These are phyloP conservation scores for Zaprionus capensis DNA, from an alignment of 1,140 invertebrate species.

Conservation along the genomic window DNA sequence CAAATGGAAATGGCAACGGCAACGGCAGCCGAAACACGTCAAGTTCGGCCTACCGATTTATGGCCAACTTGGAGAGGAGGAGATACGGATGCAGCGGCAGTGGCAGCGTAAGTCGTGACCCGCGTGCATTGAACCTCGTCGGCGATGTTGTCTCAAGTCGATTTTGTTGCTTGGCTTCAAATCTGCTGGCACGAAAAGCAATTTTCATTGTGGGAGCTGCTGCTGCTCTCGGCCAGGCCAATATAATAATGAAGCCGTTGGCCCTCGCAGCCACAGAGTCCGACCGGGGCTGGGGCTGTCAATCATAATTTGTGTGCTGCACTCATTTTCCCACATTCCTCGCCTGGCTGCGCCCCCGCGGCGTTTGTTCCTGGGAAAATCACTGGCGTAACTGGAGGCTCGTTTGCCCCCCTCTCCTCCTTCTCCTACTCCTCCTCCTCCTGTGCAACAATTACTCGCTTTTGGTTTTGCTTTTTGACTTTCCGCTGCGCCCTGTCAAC, in stretches of 20 bases:
- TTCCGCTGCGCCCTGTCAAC: conserved; percentile 9
- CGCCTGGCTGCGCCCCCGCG: conserved; percentile 43
- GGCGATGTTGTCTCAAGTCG: conserved; percentile 2
- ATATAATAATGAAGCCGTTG: conserved; percentile 73
- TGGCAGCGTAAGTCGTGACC: conserved; percentile 65
- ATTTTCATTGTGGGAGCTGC: conserved; percentile 74
- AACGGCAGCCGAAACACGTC: conserved; percentile 39
- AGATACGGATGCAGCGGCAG: conserved; percentile 17
- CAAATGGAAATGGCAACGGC: conserved; percentile 24
- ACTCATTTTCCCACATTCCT: conserved; percentile 73
- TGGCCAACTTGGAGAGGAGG: conserved; percentile 13
- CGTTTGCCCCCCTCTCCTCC: conserved; percentile 30
- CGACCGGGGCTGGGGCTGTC: conserved; percentile 21
- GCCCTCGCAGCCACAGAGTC: not conserved
- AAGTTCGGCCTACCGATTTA: conserved; percentile 59
- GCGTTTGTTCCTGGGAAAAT: conserved; percentile 68
- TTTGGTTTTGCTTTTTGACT: conserved; percentile 42
- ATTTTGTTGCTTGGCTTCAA: conserved; percentile 39
- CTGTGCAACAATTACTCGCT: conserved; percentile 72
- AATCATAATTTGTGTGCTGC: conserved; percentile 49
- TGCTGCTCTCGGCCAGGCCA: conserved; percentile 19
- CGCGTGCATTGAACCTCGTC: conserved; percentile 70
- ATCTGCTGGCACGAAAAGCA: conserved; percentile 71
- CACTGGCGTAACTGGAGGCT: conserved; percentile 60
- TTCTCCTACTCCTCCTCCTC: not conserved